Conservation (phyloP, 2,797 vertebrate genomes). For the Gadopsis bispinosus region DNA sequence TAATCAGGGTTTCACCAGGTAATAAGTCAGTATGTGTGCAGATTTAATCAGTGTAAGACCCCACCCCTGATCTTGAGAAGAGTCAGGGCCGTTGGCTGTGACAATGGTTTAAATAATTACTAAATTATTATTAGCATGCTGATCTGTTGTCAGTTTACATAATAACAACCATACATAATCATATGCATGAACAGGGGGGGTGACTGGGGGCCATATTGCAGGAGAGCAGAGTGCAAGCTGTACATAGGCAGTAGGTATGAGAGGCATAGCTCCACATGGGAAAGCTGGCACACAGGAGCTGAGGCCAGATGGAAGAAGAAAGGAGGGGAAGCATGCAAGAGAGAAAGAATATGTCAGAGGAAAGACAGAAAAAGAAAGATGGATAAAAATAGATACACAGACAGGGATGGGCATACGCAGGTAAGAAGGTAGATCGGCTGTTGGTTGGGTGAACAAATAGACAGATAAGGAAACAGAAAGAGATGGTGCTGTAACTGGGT, state of each 20-base stretch:
- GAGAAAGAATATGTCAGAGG: conserved; percentile 66
- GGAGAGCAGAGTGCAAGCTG: conserved; percentile 73
- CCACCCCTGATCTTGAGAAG: conserved; percentile 4
- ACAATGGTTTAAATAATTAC: conserved; percentile 13
- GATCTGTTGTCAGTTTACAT: conserved; percentile 58
- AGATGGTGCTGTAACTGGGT: background rate
- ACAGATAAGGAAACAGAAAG: conserved; percentile 26
- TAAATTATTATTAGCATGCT: conserved; percentile 28
- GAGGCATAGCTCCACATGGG: conserved; percentile 78
- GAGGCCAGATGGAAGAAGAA: conserved; percentile 80
- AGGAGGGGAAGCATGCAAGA: conserved; percentile 63
- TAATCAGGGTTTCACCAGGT: conserved; percentile 19
- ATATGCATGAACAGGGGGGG: conserved; percentile 56
- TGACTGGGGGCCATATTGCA: conserved; percentile 73
- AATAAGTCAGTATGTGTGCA: conserved; percentile 24
- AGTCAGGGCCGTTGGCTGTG: background rate
- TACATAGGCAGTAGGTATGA: conserved; percentile 74
- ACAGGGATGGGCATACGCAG: conserved; percentile 23
- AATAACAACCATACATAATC: conserved; percentile 53
- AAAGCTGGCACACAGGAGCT: conserved; percentile 67
- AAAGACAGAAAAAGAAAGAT: conserved; percentile 61
- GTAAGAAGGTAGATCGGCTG: conserved; percentile 32
- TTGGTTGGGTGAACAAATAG: conserved; percentile 19
- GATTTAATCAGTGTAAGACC: conserved; percentile 24
- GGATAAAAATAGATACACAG: conserved; percentile 62